Conservation (phyloP, 2,888 invertebrate genomes). For the Schrankia costaestrigalis region DNA sequence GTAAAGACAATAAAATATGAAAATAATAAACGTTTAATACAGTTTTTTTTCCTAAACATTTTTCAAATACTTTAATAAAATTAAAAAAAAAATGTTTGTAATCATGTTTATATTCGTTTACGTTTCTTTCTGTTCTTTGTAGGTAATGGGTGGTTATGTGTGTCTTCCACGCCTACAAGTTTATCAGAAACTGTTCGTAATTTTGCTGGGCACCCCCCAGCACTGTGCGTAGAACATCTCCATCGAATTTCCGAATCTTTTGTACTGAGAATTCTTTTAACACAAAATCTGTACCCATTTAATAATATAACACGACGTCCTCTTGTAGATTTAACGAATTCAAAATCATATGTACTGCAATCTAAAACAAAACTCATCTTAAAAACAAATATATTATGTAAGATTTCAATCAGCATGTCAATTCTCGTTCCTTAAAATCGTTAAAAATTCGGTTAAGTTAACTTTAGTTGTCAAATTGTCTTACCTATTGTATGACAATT, state of each 20-base stretch:
- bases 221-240: slow-evolving; percentile 29
- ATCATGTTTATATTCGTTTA: not conserved
- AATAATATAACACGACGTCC: slow-evolving; percentile 38
- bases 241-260: slow-evolving; percentile 25
- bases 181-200: slow-evolving; percentile 3
- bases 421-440: no score
- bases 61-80: no score
- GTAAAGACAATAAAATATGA: no score
- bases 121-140: not conserved
- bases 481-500: no score
- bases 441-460: no score
- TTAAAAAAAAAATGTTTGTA: slow-evolving; percentile 1
- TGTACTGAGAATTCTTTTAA: slow-evolving; percentile 18
- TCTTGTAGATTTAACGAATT: slow-evolving; percentile 24
- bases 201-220: slow-evolving; percentile 20
- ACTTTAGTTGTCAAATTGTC: no score
- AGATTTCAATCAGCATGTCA: no score
- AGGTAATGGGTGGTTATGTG: slow-evolving; percentile 1
- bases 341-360: not conserved
- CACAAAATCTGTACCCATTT: slow-evolving; percentile 36
- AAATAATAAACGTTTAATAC: no score
- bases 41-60: no score
- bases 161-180: not conserved
- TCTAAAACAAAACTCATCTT: not conserved
- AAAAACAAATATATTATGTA: not conserved